Evolutionary conservation across 1,140 invertebrate species (phyloP).

Genomic region (Drosophila funebris): DNA sequence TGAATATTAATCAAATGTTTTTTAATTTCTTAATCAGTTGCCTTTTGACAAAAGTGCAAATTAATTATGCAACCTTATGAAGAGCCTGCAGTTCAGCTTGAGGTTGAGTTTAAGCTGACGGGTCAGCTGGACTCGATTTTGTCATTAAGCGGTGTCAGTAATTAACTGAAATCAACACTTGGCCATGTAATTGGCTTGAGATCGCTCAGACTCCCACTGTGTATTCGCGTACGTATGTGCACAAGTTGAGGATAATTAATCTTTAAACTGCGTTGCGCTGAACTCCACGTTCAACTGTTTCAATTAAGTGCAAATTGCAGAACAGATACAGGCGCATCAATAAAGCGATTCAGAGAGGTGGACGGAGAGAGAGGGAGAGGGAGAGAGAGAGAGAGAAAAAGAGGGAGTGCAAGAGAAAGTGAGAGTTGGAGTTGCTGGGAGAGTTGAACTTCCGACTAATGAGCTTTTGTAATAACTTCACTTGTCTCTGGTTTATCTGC

Average conservation of each 20-base stretch:
- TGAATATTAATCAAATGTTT: constrained; percentile 64
- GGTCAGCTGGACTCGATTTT: constrained; percentile 44
- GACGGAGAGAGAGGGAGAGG: not conserved
- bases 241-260: constrained; percentile 61
- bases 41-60: constrained; percentile 36
- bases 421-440: not conserved
- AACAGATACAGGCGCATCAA: not conserved
- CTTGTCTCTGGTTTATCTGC: not conserved
- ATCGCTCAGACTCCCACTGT: not conserved
- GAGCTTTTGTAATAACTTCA: constrained; percentile 9
- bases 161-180: constrained; percentile 74
- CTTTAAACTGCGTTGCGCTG: constrained; percentile 39
- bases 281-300: constrained; percentile 37
- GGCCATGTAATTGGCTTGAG: constrained; percentile 45
- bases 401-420: too few species aligned
- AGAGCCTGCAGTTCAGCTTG: not conserved
- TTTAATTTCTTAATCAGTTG: constrained; percentile 42
- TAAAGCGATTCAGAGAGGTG: not conserved
- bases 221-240: not conserved
- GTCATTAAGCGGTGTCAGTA: constrained; percentile 59
- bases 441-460: constrained; percentile 13
- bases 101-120: not conserved
- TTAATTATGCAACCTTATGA: constrained; percentile 61
- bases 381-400: not conserved
- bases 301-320: constrained; percentile 44